These are phyloP conservation scores for Vespertilio murinus DNA, from an alignment of 2,797 vertebrate genomes.

Conservation along the genomic window DNA sequence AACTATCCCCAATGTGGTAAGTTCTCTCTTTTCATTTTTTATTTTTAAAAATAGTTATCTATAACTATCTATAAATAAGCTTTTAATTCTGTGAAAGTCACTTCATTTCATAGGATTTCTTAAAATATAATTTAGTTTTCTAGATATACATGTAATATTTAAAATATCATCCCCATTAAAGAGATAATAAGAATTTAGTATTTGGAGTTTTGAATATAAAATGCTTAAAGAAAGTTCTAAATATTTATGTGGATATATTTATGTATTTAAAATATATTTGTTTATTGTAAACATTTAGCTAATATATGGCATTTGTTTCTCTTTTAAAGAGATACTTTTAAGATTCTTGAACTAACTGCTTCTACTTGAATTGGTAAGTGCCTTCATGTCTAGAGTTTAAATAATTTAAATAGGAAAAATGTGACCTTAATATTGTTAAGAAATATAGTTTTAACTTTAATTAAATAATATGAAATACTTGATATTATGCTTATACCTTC, in stretches of 20 bases:
- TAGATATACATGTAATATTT: neutral
- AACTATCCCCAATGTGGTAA: neutral
- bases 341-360: conserved; percentile 6
- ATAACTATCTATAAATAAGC: too few species aligned
- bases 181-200: neutral
- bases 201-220: neutral
- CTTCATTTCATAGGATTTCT: neutral
- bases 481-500: neutral
- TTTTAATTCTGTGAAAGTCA: neutral
- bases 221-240: neutral
- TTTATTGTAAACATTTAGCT: neutral
- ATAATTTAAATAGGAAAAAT: neutral
- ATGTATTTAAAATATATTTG: neutral
- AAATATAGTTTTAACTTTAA: neutral
- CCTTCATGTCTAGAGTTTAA: neutral
- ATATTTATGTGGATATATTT: neutral
- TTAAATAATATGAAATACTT: neutral
- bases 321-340: conserved; percentile 42
- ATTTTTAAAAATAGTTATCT: neutral
- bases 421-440: neutral
- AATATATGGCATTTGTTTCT: neutral
- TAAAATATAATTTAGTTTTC: neutral
- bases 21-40: neutral
- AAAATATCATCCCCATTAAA: neutral
- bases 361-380: conserved; percentile 30